A percentile compares a stretch with the other conserved stretches of the same genome.
Evolutionary conservation across 2,113 vertebrate species (phyloP).

Genomic region (Nestor notabilis): DNA sequence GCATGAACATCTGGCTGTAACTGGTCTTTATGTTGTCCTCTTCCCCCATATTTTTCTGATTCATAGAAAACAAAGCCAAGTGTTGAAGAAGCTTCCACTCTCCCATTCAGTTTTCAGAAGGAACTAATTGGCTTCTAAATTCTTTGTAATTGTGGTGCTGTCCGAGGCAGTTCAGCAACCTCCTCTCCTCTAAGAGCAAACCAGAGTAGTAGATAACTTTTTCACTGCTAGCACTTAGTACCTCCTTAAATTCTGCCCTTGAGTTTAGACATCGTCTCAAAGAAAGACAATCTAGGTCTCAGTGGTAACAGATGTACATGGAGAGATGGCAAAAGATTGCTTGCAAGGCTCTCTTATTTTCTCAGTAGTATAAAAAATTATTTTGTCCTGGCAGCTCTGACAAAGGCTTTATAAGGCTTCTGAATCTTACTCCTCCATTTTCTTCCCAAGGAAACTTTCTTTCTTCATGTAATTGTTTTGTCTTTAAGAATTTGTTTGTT

Average conservation of each 20-base stretch:
- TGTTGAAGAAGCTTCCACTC: not conserved
- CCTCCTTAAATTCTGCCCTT: conserved; percentile 3
- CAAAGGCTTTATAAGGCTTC: not conserved
- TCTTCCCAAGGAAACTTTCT: not conserved
- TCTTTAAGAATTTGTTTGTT: conserved; percentile 1
- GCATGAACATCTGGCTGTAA: not conserved
- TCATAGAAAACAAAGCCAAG: not conserved
- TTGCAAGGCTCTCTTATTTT: not conserved
- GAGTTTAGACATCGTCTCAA: not conserved
- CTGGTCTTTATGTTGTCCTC: not conserved
- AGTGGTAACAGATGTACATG: not conserved
- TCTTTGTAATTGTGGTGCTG: not conserved
- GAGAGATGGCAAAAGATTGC: not conserved
- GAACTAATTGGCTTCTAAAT: not conserved
- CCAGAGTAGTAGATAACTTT: not conserved
- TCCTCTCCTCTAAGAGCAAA: not conserved
- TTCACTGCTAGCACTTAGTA: not conserved
- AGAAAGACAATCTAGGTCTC: not conserved
- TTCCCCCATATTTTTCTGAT: not conserved
- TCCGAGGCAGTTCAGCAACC: not conserved
- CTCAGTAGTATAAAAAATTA: not conserved
- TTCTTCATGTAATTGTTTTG: not conserved
- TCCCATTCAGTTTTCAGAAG: not conserved
- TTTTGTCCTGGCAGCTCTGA: not conserved
- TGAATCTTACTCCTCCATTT: not conserved